Base-by-base conservation (phyloP, 37 sponge, comb jelly and placozoan genomes). In the Haliclona indistincta region DNA sequence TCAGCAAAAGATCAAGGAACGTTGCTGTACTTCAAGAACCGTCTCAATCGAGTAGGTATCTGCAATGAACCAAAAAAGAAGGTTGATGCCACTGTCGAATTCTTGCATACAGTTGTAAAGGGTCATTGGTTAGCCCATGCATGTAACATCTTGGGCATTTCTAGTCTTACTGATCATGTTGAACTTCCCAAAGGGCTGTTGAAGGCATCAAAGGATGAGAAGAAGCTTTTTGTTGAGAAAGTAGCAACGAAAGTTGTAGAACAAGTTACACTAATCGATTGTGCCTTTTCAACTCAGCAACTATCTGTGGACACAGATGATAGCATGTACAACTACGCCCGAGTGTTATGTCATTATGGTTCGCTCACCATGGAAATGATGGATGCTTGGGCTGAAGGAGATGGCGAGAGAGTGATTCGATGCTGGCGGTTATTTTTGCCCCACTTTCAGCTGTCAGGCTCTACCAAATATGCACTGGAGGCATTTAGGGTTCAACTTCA, bases 1-100 rank as follows among this genome's bases (percentile, higher is more conserved):
- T 62, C 54, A 61, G 44, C 78, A 23, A 69, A 33, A 37, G 76
- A 74, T 28, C 64, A 61, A 20, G 76, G 76, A 10, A 74, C 76
- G 17, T 63, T 68, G 13, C 15, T 26, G 23, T 68, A 41, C 70
- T 68, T 68, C 45, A 68, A 22, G 47, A 37, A 20, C 40, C 45
- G 28, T 38, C 70, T 68, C 25, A 68, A 68, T 20, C 17, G 70
- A 19, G 37, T 33, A 44, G 45, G 49, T 17, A 49, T 68, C 70
- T n/a, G 17, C 25, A 35, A 68, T 36, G 70, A 68, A 17, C 70
- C 70, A 13, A 68, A 68, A 35, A 68, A 68, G 22, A 22, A 43
- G 37, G 70, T 68, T 35, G 42, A 68, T 43, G 70, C 70, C 37
- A 37, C 41, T 17, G 15, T 68, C 42, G 70, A 68, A 43, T 68